phyloP scores from a whole-genome alignment of 2,888 invertebrate genomes.

The Scelioninae gen. 2 region DNA sequence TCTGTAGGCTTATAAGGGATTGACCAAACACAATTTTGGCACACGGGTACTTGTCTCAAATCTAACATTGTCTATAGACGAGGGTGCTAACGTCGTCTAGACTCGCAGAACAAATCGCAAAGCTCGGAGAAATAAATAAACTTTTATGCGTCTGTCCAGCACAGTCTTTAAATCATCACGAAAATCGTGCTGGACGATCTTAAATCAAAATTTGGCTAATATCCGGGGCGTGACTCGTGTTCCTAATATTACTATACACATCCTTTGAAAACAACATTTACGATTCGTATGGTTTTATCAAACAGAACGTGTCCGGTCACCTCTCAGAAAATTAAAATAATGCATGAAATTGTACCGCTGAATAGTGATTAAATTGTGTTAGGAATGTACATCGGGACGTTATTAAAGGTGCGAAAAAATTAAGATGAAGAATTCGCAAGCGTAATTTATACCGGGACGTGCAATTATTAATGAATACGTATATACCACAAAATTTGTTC shows the following conservation, averaged over 20 bases:
- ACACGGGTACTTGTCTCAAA: slow-evolving; percentile 61
- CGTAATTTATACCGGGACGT: too few relatives aligned
- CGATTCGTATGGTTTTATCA: too few relatives aligned
- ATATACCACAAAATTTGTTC: too few relatives aligned
- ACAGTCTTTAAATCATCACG: slow-evolving; percentile 13
- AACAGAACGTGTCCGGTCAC: too few relatives aligned
- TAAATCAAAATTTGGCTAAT: slow-evolving; percentile 12
- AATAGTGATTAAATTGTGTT: too few relatives aligned
- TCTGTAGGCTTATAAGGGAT: slow-evolving; percentile 68
- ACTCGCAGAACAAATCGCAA: slow-evolving; percentile 13
- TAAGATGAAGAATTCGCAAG: too few relatives aligned
- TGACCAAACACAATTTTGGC: slow-evolving; percentile 64
- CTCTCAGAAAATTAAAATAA: too few relatives aligned
- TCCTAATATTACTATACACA: neutral
- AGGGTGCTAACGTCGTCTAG: slow-evolving; percentile 71
- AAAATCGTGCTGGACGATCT: slow-evolving; percentile 21
- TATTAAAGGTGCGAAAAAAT: too few relatives aligned
- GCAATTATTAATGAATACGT: too few relatives aligned
- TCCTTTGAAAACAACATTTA: too few relatives aligned
- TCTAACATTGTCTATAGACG: slow-evolving; percentile 67
- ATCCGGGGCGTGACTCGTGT: slow-evolving; percentile 6
- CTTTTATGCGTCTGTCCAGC: slow-evolving; percentile 20
- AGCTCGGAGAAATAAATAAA: slow-evolving; percentile 22
- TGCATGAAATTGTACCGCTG: too few relatives aligned
- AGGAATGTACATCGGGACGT: too few relatives aligned